A percentile compares a stretch with the other conserved stretches of the same genome.
These are phyloP conservation scores for Balanococcus diminutus DNA, from an alignment of 2,888 invertebrate species.

Conservation along the genomic window DNA sequence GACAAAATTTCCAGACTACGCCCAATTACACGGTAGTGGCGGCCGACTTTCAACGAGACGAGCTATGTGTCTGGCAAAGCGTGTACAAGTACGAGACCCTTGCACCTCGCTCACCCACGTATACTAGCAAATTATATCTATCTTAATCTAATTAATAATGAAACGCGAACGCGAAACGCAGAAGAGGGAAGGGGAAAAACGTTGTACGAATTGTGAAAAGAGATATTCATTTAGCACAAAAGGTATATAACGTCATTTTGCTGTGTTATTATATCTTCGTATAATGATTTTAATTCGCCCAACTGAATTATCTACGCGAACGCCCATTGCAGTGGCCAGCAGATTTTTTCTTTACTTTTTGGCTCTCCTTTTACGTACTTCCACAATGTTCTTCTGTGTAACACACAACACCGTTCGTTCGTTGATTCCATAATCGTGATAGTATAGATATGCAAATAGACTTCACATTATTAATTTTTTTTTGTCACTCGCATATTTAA, in stretches of 20 bases:
- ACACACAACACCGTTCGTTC: neutral
- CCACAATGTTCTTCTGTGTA: too few species aligned
- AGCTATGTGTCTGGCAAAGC: neutral
- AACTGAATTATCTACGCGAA: neutral
- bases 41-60: neutral
- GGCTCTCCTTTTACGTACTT: too few species aligned
- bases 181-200: neutral
- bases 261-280: neutral
- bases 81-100: neutral
- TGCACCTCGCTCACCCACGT: neutral
- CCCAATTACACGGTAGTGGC: conserved; percentile 1
- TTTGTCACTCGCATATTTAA: conserved; percentile 15
- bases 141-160: conserved; percentile 16
- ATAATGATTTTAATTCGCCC: neutral
- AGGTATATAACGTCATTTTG: too few species aligned
- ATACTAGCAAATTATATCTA: neutral
- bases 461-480: conserved; percentile 12
- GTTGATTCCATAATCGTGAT: conserved; percentile 6
- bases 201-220: neutral
- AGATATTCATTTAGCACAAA: too few species aligned
- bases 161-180: neutral
- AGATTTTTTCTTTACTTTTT: too few species aligned
- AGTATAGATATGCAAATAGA: conserved; percentile 18
- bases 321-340: neutral
- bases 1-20: conserved; percentile 37